Evolutionary conservation across 2,797 vertebrate species (phyloP).

Genomic region (Squalus acanthias): DNA sequence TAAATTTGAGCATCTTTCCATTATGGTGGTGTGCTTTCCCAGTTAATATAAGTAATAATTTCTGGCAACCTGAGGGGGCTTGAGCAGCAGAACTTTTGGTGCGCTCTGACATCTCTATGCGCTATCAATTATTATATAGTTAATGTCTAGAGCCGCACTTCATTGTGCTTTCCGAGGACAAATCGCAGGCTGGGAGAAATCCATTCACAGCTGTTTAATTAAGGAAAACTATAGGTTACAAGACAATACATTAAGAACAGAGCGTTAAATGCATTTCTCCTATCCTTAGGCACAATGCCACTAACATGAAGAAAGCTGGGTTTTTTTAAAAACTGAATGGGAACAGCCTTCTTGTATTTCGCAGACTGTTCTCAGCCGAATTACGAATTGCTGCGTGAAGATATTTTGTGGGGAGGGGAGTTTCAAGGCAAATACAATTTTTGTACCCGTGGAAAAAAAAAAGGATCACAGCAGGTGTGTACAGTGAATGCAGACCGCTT

Average conservation of each 20-base stretch:
- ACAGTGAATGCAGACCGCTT: slow-evolving; percentile 54
- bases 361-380: neutral
- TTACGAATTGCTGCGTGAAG: neutral
- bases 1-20: neutral
- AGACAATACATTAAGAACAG: neutral
- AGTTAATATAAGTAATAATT: neutral
- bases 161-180: neutral
- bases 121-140: neutral
- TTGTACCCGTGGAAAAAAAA: neutral
- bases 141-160: neutral
- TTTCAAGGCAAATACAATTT: neutral
- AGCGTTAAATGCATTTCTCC: neutral
- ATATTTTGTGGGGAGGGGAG: neutral
- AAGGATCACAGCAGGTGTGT: slow-evolving; percentile 48
- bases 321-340: neutral
- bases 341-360: neutral
- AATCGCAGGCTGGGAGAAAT: neutral
- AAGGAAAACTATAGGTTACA: neutral
- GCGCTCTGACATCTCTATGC: neutral
- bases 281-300: neutral
- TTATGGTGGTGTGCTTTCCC: neutral
- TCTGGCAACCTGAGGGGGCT: neutral
- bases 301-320: neutral
- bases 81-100: neutral
- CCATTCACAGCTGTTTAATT: neutral